Base-by-base conservation (phyloP, 2,113 vertebrate genomes). In the Passer montanus region DNA sequence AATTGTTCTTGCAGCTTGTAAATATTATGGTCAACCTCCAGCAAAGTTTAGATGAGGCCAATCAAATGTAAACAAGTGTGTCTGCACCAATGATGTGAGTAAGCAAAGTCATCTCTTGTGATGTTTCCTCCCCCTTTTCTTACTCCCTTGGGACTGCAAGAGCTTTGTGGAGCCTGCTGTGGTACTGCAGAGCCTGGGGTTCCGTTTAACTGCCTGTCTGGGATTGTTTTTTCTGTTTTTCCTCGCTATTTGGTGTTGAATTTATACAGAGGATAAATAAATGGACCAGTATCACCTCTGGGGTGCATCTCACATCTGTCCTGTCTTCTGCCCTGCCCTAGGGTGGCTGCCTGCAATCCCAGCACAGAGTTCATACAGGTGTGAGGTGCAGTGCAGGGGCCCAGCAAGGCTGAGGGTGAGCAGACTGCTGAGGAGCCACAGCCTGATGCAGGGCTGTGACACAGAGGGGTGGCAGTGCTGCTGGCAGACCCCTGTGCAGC, bases 21-120 rank as follows among this genome's bases (percentile, higher is more conserved):
- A 91, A 96, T 96, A 96, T 97, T 97, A 97, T 94, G 78, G 89
- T 96, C 94, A 88, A 82, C 89, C 87, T 97, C 95, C 96, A 96
- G 90, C 86, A 85, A 96, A 97, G 90, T 82, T 94, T 94, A 95
- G 72, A 94, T 70, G 91, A 97, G 92, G 68, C 89, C 44, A 68
- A 91, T 96, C 74, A 77, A 95, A 96, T 89, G 82, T 94, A 94
- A 97, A 94, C 83, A 94, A 93, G 75, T 66, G 55, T 35, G 41
- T 78, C 74, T 80, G 85, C 22, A 83, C 78, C 92, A 96, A 68
- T 69, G 68, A 76, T 73, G 60, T 56, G 92, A 94, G 62, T 76
- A 87, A 95, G 87, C 49, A 27, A 19, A 66, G 56, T 37, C 94
- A 74, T 79, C 84, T 49, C 84, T 87, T 86, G 22, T 76, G 89